phyloP scores from a whole-genome alignment of 2,888 invertebrate species.

The Timema podura region DNA sequence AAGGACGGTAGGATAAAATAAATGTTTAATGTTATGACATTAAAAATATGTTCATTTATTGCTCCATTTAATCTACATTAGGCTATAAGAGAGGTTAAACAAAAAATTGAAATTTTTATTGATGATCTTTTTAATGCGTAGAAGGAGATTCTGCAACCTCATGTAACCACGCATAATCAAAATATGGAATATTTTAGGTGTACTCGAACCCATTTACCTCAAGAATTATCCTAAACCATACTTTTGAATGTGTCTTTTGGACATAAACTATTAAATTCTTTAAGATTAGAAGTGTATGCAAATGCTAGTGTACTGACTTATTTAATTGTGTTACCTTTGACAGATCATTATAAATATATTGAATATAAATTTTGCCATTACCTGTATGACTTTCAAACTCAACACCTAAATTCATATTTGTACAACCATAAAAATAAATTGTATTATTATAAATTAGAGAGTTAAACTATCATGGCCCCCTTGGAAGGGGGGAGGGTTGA shows the following conservation, averaged over 20 bases:
- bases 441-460: background rate
- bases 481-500: too few relatives aligned
- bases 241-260: background rate
- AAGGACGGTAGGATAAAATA: background rate
- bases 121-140: background rate
- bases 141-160: background rate
- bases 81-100: background rate
- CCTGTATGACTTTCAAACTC: background rate
- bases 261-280: background rate
- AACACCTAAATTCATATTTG: background rate
- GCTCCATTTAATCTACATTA: background rate
- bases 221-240: background rate
- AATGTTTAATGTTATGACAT: background rate
- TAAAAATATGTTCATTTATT: background rate
- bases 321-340: background rate
- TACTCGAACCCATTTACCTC: background rate
- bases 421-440: background rate
- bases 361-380: background rate
- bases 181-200: background rate
- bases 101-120: background rate
- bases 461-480: background rate
- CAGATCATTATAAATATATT: background rate
- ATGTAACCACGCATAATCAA: background rate
- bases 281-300: background rate
- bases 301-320: background rate